These are phyloP conservation scores for Taurulus bubalis DNA, from an alignment of 2,113 vertebrate species.

Conservation along the genomic window DNA sequence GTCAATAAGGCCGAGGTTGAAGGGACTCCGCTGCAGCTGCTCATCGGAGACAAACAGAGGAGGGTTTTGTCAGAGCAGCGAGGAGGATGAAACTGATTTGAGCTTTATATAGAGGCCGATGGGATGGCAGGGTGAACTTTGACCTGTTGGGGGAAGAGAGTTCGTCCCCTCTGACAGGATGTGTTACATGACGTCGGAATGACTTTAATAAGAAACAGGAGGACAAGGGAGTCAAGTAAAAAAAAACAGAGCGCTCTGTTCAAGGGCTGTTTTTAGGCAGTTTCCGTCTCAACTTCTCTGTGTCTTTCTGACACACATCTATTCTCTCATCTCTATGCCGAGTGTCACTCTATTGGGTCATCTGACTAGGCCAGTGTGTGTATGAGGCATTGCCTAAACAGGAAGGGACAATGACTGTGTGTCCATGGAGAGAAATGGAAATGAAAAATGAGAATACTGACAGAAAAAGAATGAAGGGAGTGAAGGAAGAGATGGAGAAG, in stretches of 20 bases:
- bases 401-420: not conserved
- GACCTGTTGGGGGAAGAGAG: slow-evolving; percentile 49
- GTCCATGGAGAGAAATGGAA: not conserved
- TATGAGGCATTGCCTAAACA: not conserved
- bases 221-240: slow-evolving; percentile 19
- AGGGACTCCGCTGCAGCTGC: slow-evolving; percentile 59
- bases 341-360: slow-evolving; percentile 11
- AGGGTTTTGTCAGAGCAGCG: slow-evolving; percentile 52
- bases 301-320: not conserved
- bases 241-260: slow-evolving; percentile 32
- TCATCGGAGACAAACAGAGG: slow-evolving; percentile 54
- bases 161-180: slow-evolving; percentile 48
- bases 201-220: slow-evolving; percentile 38
- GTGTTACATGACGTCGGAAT: slow-evolving; percentile 39
- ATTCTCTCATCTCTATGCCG: slow-evolving; percentile 1
- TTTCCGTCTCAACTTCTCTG: not conserved
- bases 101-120: slow-evolving; percentile 36
- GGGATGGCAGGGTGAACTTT: slow-evolving; percentile 35
- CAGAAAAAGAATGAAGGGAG: not conserved
- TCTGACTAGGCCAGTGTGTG: not conserved
- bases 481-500: not conserved
- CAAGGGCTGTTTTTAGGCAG: not conserved
- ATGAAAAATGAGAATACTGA: not conserved
- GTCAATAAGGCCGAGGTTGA: slow-evolving; percentile 45
- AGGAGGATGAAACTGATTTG: slow-evolving; percentile 30